Evolutionary conservation across 2,797 vertebrate genomes (phyloP), one percentile per base, ranked within the genome.

Genomic region (Echeneis naucrates): DNA sequence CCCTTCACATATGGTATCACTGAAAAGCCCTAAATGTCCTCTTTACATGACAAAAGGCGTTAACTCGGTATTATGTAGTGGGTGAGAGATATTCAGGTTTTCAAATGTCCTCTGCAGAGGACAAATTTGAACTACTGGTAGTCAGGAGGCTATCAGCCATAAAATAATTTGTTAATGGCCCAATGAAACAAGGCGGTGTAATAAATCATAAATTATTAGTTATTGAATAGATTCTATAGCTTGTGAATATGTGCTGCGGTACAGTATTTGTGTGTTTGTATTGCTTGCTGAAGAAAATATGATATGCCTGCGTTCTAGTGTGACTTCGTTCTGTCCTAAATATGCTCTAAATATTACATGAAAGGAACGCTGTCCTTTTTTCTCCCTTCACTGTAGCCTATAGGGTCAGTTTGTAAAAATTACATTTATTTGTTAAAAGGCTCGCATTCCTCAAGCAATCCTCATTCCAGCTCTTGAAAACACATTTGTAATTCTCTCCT

Each of bases 401-500:
- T 44, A 44, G 61, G 51, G 64, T 38, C 13, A 2, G 53, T 76
- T 80, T 80, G 62, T 75, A 68, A 77, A n/a, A 79, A 84, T 78
- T 51, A 62, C 47, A 63, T 77, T 69, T 8, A 86, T 81, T 87
- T 86, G 69, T 83, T 80, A 78, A 83, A 78, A 80, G 67, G 65
- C 47, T 80, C 65, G 8, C 62, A 83, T 75, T 84, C 71, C 67
- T 83, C 68, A 63, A 85, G 80, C 78, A 76, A 66, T 73, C 83
- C 75, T 80, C 68, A 80, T 44, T 52, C 66, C 52, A 73, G 71
- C 66, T 65, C 75, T 85, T 80, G 72, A 84, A 89, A 79, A 86
- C 81, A 63, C 65, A 81, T 87, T 86, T 82, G 84, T 86, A 87
- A 84, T 85, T 83, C 81, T 68, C 78, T 79, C 60, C 78, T 81